A percentile compares a stretch with the other conserved stretches of the same genome.
These are phyloP conservation scores for Stenodera caucasica DNA, from an alignment of 2,888 invertebrate genomes.

Conservation along the genomic window DNA sequence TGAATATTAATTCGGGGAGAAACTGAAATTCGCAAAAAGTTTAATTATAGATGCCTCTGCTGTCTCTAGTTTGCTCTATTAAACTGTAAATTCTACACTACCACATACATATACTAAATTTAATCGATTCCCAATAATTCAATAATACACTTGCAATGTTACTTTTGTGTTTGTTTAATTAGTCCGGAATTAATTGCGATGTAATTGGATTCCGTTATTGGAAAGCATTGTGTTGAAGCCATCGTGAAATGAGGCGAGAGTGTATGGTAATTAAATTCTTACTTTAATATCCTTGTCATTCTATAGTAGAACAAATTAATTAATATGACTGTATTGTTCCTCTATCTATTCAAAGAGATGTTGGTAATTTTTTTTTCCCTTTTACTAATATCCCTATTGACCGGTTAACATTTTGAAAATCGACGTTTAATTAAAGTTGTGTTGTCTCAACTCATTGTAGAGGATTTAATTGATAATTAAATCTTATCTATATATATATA, in stretches of 20 bases:
- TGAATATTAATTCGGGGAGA: neutral
- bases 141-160: constrained; percentile 7
- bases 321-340: constrained; percentile 10
- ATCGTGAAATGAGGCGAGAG: constrained; percentile 18
- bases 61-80: neutral
- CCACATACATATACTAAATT: neutral
- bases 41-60: neutral
- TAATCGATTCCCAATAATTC: constrained; percentile 13
- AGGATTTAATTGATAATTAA: constrained; percentile 53
- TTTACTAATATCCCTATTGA: constrained; percentile 34
- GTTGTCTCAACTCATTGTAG: neutral
- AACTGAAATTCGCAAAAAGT: neutral
- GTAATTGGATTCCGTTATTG: constrained; percentile 21
- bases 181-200: constrained; percentile 16
- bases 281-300: constrained; percentile 17
- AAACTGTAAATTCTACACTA: neutral
- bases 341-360: neutral
- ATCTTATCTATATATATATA: constrained; percentile 49
- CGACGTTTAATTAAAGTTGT: constrained; percentile 43
- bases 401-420: constrained; percentile 30
- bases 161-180: constrained; percentile 21
- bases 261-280: constrained; percentile 26
- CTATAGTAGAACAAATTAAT: constrained; percentile 22
- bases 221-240: constrained; percentile 18
- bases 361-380: constrained; percentile 15